Evolutionary conservation across 2,797 vertebrate genomes (phyloP).

Genomic region (Anabacerthia variegaticeps): DNA sequence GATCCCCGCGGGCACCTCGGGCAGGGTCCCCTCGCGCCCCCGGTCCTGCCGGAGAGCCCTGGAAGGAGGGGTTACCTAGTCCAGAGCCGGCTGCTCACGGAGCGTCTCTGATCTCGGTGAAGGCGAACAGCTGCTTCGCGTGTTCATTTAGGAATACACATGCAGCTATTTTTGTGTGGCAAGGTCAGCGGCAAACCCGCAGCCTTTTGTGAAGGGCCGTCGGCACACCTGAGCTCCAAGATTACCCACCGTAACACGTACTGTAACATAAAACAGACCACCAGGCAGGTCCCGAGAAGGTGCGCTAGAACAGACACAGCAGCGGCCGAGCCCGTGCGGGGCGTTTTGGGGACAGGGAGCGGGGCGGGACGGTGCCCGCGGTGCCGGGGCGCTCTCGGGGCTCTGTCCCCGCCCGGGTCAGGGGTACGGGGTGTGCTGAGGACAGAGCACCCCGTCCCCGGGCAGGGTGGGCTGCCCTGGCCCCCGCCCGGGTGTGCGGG

Average conservation of each 20-base stretch:
- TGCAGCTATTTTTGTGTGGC: background rate
- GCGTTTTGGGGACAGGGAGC: background rate
- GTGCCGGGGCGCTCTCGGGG: background rate
- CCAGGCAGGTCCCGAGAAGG: accelerated
- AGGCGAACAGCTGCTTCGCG: background rate
- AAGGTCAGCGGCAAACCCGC: background rate
- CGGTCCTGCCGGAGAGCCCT: background rate
- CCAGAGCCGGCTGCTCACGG: background rate
- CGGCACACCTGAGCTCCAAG: background rate
- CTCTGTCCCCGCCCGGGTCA: accelerated
- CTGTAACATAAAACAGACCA: accelerated
- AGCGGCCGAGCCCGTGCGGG: accelerated
- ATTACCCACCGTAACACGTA: background rate
- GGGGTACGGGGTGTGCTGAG: background rate
- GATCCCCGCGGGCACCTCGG: background rate
- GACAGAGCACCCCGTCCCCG: background rate
- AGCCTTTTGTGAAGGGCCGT: background rate
- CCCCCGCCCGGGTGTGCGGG: background rate
- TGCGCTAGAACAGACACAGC: background rate
- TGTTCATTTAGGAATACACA: background rate
- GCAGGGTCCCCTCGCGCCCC: too few species aligned
- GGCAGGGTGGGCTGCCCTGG: background rate
- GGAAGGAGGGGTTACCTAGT: background rate
- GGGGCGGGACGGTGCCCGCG: too few species aligned
- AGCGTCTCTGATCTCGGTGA: background rate